Base-by-base conservation (phyloP, 2,797 vertebrate species). In the Taeniopygia guttata region DNA sequence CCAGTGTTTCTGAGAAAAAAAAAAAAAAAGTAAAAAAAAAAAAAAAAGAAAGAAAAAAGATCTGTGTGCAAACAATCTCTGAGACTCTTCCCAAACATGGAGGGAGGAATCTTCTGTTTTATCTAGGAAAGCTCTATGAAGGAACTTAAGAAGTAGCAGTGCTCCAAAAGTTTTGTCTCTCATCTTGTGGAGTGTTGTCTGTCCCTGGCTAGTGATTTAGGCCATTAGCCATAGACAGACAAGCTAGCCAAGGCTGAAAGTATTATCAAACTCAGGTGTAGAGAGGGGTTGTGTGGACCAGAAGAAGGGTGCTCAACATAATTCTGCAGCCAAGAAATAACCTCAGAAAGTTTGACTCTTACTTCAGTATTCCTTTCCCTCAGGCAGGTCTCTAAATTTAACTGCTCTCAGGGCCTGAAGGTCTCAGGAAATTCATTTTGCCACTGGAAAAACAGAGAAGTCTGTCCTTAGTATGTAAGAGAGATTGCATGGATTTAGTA, bases 281-380 rank as follows among this genome's bases (percentile, higher is more conserved):
- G 29, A 58, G 32, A 42, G 40, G 40, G 64, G 64, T 89, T 96
- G 48, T 67, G 76, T 76, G 87, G 92, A 96, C 82, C 84, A 93
- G 84, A 76, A 59, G 80, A 87, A 81, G 29, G 27, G 42, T 88
- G 77, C 59, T 95, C 42, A 56, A 63, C 32, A 52, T 62, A 92
- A 72, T 80, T 90, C 68, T 92, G 43, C 51, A 86, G 76, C 84
- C 73, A 93, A 89, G 48, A 96, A 87, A 85, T 78, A 87, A 92
- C 46, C 43, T 91, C 78, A 81, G 45, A 78, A 92, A 84, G 11
- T 74, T 51, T 68, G 63, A 78, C 34, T 87, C 54, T 87, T 89
- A 63, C 16, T 82, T 45, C 52, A 72, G 64, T 51, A 64, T 80
- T 46, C 40, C 38, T 68, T 84, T 77, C 32, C 48, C 51, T 75